phyloP scores from a whole-genome alignment of 2,797 vertebrate genomes.

The Chloroceryle amazona region DNA sequence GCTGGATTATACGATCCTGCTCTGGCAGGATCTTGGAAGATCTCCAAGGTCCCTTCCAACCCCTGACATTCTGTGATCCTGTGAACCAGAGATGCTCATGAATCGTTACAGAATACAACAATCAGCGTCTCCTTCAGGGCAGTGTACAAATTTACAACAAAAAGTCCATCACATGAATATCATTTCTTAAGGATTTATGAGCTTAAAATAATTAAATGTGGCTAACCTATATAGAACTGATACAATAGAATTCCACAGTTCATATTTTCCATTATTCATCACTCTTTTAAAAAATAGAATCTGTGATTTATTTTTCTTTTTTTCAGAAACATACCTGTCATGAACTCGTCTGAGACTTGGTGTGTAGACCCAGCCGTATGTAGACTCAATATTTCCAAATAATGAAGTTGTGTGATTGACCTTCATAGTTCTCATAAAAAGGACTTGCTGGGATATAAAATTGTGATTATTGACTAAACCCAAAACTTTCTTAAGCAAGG shows the following conservation, averaged over 20 bases:
- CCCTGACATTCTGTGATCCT: no score
- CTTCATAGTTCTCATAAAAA: neutral
- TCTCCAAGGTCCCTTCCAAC: no score
- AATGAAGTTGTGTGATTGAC: neutral
- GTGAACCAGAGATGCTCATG: slow-evolving; percentile 3
- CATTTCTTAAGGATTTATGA: slow-evolving; percentile 50
- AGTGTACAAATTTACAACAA: slow-evolving; percentile 51
- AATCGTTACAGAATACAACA: slow-evolving; percentile 25
- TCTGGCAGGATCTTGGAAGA: no score
- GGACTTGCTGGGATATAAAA: neutral
- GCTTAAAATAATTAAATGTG: slow-evolving; percentile 31
- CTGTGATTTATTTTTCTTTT: neutral
- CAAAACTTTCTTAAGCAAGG: neutral
- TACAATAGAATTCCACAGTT: slow-evolving; percentile 53
- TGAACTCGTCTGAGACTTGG: neutral
- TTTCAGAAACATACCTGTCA: slow-evolving; percentile 19
- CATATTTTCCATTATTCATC: slow-evolving; percentile 65
- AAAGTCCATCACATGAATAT: slow-evolving; percentile 28
- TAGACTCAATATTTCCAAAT: neutral
- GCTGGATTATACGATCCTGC: no score
- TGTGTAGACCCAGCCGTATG: neutral
- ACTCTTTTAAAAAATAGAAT: slow-evolving; percentile 22
- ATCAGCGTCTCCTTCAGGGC: slow-evolving; percentile 38
- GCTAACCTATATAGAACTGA: slow-evolving; percentile 40
- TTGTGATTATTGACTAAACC: neutral